phyloP scores from a whole-genome alignment of 2,888 invertebrate species.

The Thymelicus lineola region DNA sequence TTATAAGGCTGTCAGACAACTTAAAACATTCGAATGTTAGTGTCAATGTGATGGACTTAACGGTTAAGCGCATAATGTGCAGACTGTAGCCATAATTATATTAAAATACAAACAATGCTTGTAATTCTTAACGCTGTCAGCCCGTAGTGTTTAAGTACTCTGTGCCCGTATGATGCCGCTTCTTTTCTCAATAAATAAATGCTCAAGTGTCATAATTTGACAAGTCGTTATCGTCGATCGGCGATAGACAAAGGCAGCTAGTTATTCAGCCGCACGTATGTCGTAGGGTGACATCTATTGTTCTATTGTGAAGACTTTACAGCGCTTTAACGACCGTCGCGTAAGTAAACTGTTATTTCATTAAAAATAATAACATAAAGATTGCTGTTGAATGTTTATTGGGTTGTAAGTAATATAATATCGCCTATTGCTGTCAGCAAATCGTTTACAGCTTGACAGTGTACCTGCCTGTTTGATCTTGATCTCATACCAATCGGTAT shows the following conservation, averaged over 20 bases:
- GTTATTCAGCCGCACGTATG: constrained; percentile 52
- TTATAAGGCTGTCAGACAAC: no score
- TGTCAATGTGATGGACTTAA: no score
- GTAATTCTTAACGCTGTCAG: not conserved
- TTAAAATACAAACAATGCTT: not conserved
- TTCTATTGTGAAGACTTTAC: constrained; percentile 35
- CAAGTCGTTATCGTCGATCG: constrained; percentile 43
- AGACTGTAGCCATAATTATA: not conserved
- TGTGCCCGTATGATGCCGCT: constrained; percentile 9
- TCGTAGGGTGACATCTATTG: constrained; percentile 26
- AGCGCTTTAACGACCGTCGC: constrained; percentile 20
- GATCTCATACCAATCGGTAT: no score
- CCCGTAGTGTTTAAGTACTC: not conserved
- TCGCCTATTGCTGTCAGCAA: not conserved
- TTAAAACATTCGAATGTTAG: no score
- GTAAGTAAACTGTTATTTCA: constrained; percentile 26
- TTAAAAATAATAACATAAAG: constrained; percentile 20
- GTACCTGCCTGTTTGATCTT: not conserved
- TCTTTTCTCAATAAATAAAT: constrained; percentile 32
- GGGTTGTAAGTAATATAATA: constrained; percentile 7
- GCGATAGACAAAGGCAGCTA: constrained; percentile 47
- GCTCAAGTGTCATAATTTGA: constrained; percentile 33
- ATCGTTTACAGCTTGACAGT: not conserved
- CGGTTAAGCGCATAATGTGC: no score
- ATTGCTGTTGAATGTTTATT: constrained; percentile 9